Conservation (phyloP, 2,888 invertebrate species). For the Thysanoteuthis rhombus region DNA sequence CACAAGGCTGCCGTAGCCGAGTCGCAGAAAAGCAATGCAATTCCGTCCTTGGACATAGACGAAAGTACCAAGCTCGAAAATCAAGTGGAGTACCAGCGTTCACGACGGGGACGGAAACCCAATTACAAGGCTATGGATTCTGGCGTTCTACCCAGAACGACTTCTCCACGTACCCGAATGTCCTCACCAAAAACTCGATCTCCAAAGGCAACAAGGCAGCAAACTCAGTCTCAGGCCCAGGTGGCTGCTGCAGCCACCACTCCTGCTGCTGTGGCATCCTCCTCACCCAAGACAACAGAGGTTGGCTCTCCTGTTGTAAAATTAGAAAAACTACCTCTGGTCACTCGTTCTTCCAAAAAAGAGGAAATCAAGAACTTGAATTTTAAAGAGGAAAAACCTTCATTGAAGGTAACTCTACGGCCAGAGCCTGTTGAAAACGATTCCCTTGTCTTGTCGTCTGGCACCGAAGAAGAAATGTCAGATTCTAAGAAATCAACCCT, state of each 20-base stretch:
- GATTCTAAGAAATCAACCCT: conserved; percentile 22
- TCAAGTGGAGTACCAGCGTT: conserved; percentile 38
- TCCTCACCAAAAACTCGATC: conserved; percentile 44
- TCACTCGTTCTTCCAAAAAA: conserved; percentile 36
- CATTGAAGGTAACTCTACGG: conserved; percentile 30
- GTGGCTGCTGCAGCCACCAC: conserved; percentile 36
- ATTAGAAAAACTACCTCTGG: conserved; percentile 48
- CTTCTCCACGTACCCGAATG: conserved; percentile 45
- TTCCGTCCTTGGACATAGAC: conserved; percentile 26
- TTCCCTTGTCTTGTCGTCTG: conserved; percentile 36
- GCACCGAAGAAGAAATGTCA: conserved; percentile 38
- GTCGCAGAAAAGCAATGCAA: conserved; percentile 23
- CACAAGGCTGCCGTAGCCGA: conserved; percentile 16
- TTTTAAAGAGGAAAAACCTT: conserved; percentile 42
- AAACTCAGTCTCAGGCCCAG: conserved; percentile 40
- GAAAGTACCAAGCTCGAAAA: conserved; percentile 33
- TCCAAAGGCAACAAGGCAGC: conserved; percentile 40
- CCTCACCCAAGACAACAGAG: conserved; percentile 39
- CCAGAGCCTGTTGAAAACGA: conserved; percentile 33
- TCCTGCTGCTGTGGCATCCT: conserved; percentile 33
- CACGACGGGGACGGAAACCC: conserved; percentile 49
- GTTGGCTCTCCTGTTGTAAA: conserved; percentile 51
- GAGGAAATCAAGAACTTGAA: conserved; percentile 35
- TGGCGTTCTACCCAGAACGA: conserved; percentile 46
- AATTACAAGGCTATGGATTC: conserved; percentile 54